phyloP scores from a whole-genome alignment of 2,797 vertebrate genomes.

The Setipinna tenuifilis region DNA sequence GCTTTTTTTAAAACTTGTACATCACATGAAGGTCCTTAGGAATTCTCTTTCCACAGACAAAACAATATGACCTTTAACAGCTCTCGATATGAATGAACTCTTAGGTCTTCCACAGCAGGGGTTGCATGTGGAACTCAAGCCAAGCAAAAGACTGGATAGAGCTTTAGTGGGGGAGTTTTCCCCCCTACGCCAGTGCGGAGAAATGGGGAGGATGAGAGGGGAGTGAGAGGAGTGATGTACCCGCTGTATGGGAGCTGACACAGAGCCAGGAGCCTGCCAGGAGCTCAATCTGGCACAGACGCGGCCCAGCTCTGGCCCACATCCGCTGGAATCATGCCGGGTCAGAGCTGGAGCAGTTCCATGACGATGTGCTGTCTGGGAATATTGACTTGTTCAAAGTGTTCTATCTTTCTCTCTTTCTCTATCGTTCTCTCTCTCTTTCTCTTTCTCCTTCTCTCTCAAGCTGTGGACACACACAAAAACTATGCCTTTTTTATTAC shows the following conservation, averaged over 20 bases:
- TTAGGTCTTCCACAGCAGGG: background rate
- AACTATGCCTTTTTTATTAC: background rate
- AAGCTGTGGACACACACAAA: background rate
- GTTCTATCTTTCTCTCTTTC: background rate
- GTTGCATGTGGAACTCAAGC: background rate
- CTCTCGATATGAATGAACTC: background rate
- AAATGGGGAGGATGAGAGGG: background rate
- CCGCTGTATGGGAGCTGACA: background rate
- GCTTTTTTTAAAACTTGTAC: background rate
- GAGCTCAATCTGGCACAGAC: background rate
- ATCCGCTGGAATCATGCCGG: background rate
- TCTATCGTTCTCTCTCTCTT: background rate
- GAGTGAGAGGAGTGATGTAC: constrained; percentile 13
- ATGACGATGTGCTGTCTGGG: background rate
- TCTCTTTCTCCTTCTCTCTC: constrained; percentile 1
- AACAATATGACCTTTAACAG: constrained; percentile 21
- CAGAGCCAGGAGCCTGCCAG: background rate
- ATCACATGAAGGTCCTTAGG: background rate
- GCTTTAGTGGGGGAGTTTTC: background rate
- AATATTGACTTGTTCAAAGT: constrained; percentile 8
- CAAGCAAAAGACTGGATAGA: constrained; percentile 21
- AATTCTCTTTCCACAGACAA: background rate
- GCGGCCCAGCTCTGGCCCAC: background rate
- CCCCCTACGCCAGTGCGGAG: background rate
- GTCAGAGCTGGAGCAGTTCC: background rate